Base-by-base conservation (phyloP, 2,797 vertebrate genomes). In the Pristis pectinata region DNA sequence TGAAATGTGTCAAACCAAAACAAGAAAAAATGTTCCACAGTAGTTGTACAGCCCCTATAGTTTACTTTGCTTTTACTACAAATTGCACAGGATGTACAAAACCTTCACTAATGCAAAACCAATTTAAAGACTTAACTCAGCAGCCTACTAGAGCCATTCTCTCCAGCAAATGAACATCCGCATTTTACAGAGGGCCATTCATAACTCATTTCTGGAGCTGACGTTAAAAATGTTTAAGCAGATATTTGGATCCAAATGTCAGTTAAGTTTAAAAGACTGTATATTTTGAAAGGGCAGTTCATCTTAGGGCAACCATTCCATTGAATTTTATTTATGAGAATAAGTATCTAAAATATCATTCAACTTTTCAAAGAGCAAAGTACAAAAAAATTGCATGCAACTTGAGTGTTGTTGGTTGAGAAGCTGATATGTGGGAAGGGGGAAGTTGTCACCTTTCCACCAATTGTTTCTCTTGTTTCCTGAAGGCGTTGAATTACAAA, bases 391-490 rank as follows among this genome's bases (percentile, higher is more conserved):
- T 61, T 89, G n/a, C n/a, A 59, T 67, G 17, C 67, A 67, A 41
- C 59, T 37, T 41, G 85, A 61, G 15, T 19, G 53, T 89, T 56
- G n/a, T 10, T 37, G 22, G 87, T 91, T 24, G 37, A 91, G 8
- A 61, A 22, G 61, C 19, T 13, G 87, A 91, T 41, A 22, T 41
- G 87, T 41, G 64, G 59, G n/a, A n/a, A 91, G 61, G n/a, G 87
- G 61, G 87, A 64, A 67, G 87, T 91, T 41, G 87, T 67, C 87
- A 91, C n/a, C 24, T 91, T 91, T 91, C 87, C 87, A 91, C 87
- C 87, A 91, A 91, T 91, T 91, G 59, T 91, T 91, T 91, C 87
- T 59, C 56, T 41, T 41, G 24, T 27, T 91, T 91, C 87, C 87
- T 91, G 87, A 67, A 41, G 87, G 87, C 87, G 27, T 91, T 91